Percentiles rank a stretch among this genome's conserved stretches.
Conservation (phyloP, 1,140 invertebrate genomes). For the Caenorhabditis briggsae region DNA sequence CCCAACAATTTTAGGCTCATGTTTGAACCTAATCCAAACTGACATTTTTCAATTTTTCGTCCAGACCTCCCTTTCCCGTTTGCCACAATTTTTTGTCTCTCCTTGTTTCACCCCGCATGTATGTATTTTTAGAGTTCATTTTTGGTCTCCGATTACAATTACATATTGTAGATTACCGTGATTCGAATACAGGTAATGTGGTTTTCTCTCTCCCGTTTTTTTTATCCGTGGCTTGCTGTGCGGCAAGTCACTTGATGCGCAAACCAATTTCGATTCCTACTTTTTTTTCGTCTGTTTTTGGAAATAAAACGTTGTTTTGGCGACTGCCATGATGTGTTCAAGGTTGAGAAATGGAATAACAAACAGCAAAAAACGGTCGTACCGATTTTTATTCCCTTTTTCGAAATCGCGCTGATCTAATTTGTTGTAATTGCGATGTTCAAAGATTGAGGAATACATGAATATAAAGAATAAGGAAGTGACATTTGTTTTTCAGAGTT, state of each 20-base stretch:
- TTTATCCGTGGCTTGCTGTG: slow-evolving; percentile 14
- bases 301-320: slow-evolving; percentile 35
- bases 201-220: neutral
- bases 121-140: slow-evolving; percentile 1
- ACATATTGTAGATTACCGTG: slow-evolving; percentile 22
- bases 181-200: slow-evolving; percentile 48
- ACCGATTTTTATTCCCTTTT: neutral
- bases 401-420: neutral
- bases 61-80: neutral
- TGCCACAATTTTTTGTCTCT: neutral
- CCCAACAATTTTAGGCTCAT: slow-evolving; percentile 7
- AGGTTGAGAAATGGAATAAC: slow-evolving; percentile 38
- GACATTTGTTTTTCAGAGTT: too few relatives aligned
- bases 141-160: slow-evolving; percentile 44
- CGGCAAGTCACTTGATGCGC: slow-evolving; percentile 50
- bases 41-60: slow-evolving; percentile 4
- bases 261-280: slow-evolving; percentile 26
- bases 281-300: slow-evolving; percentile 13
- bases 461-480: neutral
- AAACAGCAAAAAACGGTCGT: neutral
- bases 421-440: neutral
- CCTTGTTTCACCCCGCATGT: neutral
- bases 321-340: slow-evolving; percentile 43
- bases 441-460: neutral
- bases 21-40: slow-evolving; percentile 5